Percentiles rank a stretch among this genome's conserved stretches.
phyloP scores from a whole-genome alignment of 2,888 invertebrate species.

The Scrobipalpa atriplicella region DNA sequence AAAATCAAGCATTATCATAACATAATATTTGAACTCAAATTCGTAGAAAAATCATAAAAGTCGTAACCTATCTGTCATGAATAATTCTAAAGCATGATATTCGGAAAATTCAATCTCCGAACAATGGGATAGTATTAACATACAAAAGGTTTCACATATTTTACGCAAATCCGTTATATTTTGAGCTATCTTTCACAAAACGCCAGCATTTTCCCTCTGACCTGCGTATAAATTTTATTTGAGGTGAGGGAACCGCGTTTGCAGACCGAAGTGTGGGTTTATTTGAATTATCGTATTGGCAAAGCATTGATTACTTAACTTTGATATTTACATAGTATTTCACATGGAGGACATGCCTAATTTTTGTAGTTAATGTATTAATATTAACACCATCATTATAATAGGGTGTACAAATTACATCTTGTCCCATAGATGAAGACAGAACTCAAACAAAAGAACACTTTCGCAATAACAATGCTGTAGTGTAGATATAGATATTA shows the following conservation, averaged over 20 bases:
- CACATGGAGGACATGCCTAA: too few species aligned
- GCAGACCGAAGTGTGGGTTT: neutral
- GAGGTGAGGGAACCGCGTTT: conserved; percentile 43
- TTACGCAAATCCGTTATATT: conserved; percentile 80
- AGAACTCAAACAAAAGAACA: too few species aligned
- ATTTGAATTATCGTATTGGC: neutral
- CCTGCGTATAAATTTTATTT: conserved; percentile 69
- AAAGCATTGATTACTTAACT: neutral
- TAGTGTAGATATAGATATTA: too few species aligned
- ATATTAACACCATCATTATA: too few species aligned
- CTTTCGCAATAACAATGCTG: too few species aligned
- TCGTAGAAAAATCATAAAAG: conserved; percentile 55
- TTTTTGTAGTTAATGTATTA: too few species aligned
- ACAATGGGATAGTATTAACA: conserved; percentile 81
- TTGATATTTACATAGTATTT: too few species aligned
- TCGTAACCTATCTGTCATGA: conserved; percentile 71
- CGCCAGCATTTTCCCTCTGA: conserved; percentile 67
- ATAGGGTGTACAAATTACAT: too few species aligned
- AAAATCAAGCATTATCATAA: neutral
- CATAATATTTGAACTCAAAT: neutral
- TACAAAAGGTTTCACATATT: conserved; percentile 82
- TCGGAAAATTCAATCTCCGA: conserved; percentile 81
- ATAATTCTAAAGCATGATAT: conserved; percentile 77
- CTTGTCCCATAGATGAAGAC: conserved; percentile 29
- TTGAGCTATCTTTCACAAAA: conserved; percentile 77